Evolutionary conservation across 2,797 vertebrate species (phyloP).

Genomic region (Pangasius krempfi): DNA sequence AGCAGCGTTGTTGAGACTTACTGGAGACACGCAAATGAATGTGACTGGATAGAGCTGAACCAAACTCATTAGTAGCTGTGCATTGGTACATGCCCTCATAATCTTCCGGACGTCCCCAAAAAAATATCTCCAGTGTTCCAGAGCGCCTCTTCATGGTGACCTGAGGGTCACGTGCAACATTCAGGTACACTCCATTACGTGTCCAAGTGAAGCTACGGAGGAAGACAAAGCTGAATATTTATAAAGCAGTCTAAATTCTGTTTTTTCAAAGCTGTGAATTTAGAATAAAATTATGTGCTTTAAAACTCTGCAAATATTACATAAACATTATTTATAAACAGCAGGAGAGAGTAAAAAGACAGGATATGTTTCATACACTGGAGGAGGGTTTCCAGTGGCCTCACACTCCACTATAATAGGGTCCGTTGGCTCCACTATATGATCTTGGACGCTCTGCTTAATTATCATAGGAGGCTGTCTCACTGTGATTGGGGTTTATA

Average conservation of each 20-base stretch:
- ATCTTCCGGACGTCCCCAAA: constrained; percentile 87
- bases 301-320: neutral
- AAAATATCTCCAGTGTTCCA: constrained; percentile 90
- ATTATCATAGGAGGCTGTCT: constrained; percentile 94
- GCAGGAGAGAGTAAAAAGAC: neutral
- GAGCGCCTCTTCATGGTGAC: constrained; percentile 87
- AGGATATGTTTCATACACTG: constrained; percentile 77
- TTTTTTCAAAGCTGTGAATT: neutral
- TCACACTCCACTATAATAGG: constrained; percentile 95
- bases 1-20: constrained; percentile 73
- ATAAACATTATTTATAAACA: neutral
- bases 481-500: constrained; percentile 72
- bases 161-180: constrained; percentile 90
- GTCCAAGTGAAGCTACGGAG: constrained; percentile 89
- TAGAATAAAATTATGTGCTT: neutral
- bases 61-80: constrained; percentile 88
- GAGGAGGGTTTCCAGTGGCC: constrained; percentile 91
- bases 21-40: constrained; percentile 92
- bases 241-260: neutral
- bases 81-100: constrained; percentile 98
- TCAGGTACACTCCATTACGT: constrained; percentile 91
- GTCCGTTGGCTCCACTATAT: constrained; percentile 93
- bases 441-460: constrained; percentile 92
- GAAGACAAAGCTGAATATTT: neutral
- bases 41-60: constrained; percentile 89